Evolutionary conservation across 2,113 vertebrate species (phyloP), one percentile per base, ranked within the genome.

Genomic region (Noturus placidus): DNA sequence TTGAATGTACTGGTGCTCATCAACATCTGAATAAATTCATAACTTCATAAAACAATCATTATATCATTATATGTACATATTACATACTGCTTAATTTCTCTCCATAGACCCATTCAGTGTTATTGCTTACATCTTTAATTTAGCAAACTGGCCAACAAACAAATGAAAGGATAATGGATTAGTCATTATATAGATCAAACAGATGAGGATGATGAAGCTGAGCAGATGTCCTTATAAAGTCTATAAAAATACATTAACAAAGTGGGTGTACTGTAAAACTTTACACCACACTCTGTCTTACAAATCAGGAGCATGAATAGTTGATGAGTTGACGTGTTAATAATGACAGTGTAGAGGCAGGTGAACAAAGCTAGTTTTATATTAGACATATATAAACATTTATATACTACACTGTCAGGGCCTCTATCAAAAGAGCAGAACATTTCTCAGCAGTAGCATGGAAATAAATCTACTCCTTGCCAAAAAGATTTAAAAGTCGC

Each of bases 381-480:
- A 82, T 77, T 74, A 87, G 88, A 89, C 84, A 88, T 86, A 87
- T 87, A 89, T 89, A 87, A 85, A 87, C 88, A 88, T 74, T 57
- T 78, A 91, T 88, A 72, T 86, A 89, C 81, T 88, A 87, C 84
- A 87, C 59, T 87, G 86, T 88, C 85, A 87, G 87, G 82, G 88
- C 87, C 88, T 72, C 84, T 88, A 83, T 82, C 70, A 92, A 90
- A 89, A 85, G 86, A 91, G 83, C 87, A 89, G 91, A 88, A 84
- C 69, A 87, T 82, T 86, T 72, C n/a, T 83, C 46, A 88, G 82
- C 87, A 87, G 50, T 86, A 52, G 87, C 72, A 87, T 74, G 77
- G 65, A 87, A 81, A 88, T 67, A 85, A 82, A 89, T 78, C 56
- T 78, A 86, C 85, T 87, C 76, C 57, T 89, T 33, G 56, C 52